These are phyloP conservation scores for Mongoloraphidia duomilia DNA, from an alignment of 2,888 invertebrate genomes.

Conservation along the genomic window DNA sequence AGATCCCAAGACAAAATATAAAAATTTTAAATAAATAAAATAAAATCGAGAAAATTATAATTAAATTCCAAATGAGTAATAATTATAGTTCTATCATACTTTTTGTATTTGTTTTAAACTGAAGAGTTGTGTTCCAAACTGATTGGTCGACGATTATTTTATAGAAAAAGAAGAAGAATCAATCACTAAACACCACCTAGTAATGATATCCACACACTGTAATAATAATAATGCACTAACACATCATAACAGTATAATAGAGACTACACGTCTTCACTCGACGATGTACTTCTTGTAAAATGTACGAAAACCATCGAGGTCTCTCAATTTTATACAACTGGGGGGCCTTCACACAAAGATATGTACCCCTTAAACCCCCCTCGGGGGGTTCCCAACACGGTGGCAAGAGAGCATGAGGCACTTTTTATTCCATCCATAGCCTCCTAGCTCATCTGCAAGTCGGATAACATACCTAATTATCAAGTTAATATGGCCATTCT, in stretches of 20 bases:
- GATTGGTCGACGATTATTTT: neutral
- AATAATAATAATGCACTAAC: neutral
- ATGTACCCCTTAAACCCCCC: constrained; percentile 5
- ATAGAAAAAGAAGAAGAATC: neutral
- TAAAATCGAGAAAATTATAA: no score
- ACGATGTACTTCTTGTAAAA: constrained; percentile 20
- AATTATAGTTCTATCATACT: no score
- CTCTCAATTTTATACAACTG: constrained; percentile 32
- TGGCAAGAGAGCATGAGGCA: constrained; percentile 44
- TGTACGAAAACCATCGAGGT: constrained; percentile 33
- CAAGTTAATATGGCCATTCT: constrained; percentile 78
- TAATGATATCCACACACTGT: neutral
- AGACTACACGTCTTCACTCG: constrained; percentile 1
- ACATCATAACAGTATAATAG: neutral
- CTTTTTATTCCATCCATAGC: constrained; percentile 56
- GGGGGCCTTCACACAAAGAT: constrained; percentile 25
- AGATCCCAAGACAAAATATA: no score
- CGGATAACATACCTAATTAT: constrained; percentile 82
- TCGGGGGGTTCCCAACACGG: neutral
- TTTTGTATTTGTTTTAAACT: neutral
- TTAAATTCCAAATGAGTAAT: no score
- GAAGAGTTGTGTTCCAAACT: neutral
- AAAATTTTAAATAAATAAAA: no score
- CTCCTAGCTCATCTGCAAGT: constrained; percentile 72
- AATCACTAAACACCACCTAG: constrained; percentile 1